A percentile compares a stretch with the other conserved stretches of the same genome.
Evolutionary conservation across 2,888 invertebrate species (phyloP).

Genomic region (Tillus elongatus): DNA sequence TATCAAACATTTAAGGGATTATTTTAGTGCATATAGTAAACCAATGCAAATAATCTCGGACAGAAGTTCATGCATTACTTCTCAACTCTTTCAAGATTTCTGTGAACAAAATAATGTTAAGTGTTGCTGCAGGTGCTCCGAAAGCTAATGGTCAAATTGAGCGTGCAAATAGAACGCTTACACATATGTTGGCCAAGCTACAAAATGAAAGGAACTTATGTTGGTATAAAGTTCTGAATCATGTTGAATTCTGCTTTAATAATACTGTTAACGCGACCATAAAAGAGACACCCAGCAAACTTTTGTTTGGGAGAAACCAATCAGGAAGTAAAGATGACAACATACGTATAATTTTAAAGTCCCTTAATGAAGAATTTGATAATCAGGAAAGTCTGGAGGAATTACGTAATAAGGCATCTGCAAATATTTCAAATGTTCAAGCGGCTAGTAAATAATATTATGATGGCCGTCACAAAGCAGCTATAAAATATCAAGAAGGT

Average conservation of each 20-base stretch:
- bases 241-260: conserved; percentile 21
- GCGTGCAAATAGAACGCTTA: conserved; percentile 19
- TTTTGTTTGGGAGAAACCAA: conserved; percentile 28
- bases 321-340: conserved; percentile 19
- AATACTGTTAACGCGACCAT: conserved; percentile 25
- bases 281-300: conserved; percentile 22
- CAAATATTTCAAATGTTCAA: conserved; percentile 13
- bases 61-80: conserved; percentile 26
- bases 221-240: conserved; percentile 18
- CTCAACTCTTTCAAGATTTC: conserved; percentile 22
- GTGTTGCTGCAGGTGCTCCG: conserved; percentile 25
- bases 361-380: conserved; percentile 13
- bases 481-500: conserved; percentile 17
- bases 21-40: conserved; percentile 7
- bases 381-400: conserved; percentile 7
- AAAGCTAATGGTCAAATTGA: conserved; percentile 29
- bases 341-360: conserved; percentile 16
- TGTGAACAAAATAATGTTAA: conserved; percentile 18
- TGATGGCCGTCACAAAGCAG: conserved; percentile 22
- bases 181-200: conserved; percentile 24
- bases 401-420: conserved; percentile 4
- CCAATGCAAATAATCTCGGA: conserved; percentile 16
- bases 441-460: conserved; percentile 20
- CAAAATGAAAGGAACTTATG: conserved; percentile 10
- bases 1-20: conserved; percentile 6